phyloP scores from a whole-genome alignment of 2,797 vertebrate genomes.

The Malacoctenus gilli region DNA sequence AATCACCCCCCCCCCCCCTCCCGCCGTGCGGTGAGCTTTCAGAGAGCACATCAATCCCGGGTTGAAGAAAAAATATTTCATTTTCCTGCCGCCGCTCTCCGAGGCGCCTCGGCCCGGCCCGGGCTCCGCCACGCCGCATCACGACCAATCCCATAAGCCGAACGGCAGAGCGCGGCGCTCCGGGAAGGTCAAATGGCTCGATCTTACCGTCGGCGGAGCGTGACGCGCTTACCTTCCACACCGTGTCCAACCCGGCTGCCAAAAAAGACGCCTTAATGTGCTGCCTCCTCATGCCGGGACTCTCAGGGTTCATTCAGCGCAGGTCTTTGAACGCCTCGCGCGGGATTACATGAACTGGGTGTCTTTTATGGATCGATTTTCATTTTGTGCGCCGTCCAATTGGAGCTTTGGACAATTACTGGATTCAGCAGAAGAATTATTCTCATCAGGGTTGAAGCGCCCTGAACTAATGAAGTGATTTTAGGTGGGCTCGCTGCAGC shows the following conservation, averaged over 20 bases:
- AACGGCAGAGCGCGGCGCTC: slow-evolving; percentile 58
- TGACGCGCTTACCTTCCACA: slow-evolving; percentile 62
- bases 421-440: slow-evolving; percentile 51
- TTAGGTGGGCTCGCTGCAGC: slow-evolving; percentile 60
- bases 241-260: slow-evolving; percentile 60
- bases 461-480: slow-evolving; percentile 61
- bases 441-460: slow-evolving; percentile 48
- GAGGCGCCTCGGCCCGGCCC: slow-evolving; percentile 49
- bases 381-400: slow-evolving; percentile 57
- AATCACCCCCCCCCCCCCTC: slow-evolving; percentile 56
- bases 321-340: slow-evolving; percentile 35
- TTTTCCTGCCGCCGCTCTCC: slow-evolving; percentile 63
- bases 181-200: slow-evolving; percentile 65
- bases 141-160: slow-evolving; percentile 73
- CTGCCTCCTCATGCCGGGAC: slow-evolving; percentile 27
- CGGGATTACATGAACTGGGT: slow-evolving; percentile 28
- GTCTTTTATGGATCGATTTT: slow-evolving; percentile 57
- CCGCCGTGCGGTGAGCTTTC: slow-evolving; percentile 58
- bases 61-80: slow-evolving; percentile 68
- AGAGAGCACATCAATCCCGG: slow-evolving; percentile 61
- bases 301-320: slow-evolving; percentile 23
- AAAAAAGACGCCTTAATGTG: slow-evolving; percentile 49
- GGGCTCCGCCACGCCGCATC: slow-evolving; percentile 55
- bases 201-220: slow-evolving; percentile 69
- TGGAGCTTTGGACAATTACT: slow-evolving; percentile 62